Evolutionary conservation across 2,888 invertebrate genomes (phyloP).

Genomic region (Sesia bembeciformis): DNA sequence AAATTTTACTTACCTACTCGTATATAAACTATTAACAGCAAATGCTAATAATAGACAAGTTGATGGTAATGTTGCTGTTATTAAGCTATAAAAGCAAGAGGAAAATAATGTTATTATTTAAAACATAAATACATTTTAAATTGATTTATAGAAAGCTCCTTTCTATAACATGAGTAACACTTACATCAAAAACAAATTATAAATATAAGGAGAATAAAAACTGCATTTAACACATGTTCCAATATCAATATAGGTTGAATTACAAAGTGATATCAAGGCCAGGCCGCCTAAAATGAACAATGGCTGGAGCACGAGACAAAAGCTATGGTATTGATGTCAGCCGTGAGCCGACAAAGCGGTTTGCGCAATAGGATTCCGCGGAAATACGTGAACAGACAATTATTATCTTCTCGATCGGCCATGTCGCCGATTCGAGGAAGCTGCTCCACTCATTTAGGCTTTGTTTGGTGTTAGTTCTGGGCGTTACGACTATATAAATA

Average conservation of each 20-base stretch:
- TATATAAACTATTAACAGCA: too few relatives aligned
- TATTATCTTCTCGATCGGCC: conserved; percentile 63
- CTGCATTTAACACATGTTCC: not conserved
- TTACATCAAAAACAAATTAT: too few relatives aligned
- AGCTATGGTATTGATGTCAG: conserved; percentile 56
- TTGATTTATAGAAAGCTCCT: too few relatives aligned
- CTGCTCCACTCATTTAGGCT: conserved; percentile 7
- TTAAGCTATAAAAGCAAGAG: too few relatives aligned
- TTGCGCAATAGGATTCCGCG: conserved; percentile 71
- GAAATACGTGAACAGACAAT: conserved; percentile 70
- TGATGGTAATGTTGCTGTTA: too few relatives aligned
- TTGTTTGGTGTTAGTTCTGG: conserved; percentile 2
- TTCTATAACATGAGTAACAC: too few relatives aligned
- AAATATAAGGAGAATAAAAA: too few relatives aligned
- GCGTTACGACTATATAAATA: not conserved
- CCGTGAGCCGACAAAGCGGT: conserved; percentile 70
- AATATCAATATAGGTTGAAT: conserved; percentile 25
- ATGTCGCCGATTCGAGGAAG: conserved; percentile 58
- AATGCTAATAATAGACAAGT: too few relatives aligned
- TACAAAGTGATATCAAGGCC: conserved; percentile 47
- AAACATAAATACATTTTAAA: too few relatives aligned
- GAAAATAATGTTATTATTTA: too few relatives aligned
- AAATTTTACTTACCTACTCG: too few relatives aligned
- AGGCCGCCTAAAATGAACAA: conserved; percentile 58
- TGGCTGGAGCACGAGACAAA: conserved; percentile 67